Evolutionary conservation across 2,113 vertebrate genomes (phyloP).

Genomic region (Anguilla japonica): DNA sequence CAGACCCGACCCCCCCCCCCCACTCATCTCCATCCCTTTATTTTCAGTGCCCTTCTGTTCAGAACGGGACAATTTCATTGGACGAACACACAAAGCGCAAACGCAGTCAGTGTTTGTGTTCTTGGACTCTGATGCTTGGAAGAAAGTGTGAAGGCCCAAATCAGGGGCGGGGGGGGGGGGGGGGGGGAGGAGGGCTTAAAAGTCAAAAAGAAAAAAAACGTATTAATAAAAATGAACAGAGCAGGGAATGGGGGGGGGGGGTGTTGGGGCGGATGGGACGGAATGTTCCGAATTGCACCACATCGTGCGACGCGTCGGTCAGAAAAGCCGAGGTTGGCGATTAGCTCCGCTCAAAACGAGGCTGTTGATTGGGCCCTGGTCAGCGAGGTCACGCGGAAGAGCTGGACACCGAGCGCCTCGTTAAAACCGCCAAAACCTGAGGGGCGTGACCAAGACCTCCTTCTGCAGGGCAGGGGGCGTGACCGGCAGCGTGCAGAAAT

Average conservation of each 20-base stretch:
- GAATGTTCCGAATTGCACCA: slow-evolving; percentile 34
- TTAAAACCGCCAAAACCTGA: slow-evolving; percentile 45
- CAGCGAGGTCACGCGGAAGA: slow-evolving; percentile 56
- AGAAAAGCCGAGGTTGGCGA: slow-evolving; percentile 90
- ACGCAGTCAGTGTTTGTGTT: slow-evolving; percentile 34
- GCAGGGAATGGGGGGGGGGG: not conserved
- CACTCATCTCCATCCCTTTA: slow-evolving; percentile 36
- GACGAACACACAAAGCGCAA: slow-evolving; percentile 39
- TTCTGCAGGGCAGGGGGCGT: not conserved
- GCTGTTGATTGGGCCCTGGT: slow-evolving; percentile 51
- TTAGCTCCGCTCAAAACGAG: slow-evolving; percentile 83
- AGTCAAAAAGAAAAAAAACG: not conserved
- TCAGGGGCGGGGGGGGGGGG: no score
- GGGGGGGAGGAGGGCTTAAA: not conserved
- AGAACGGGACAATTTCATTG: slow-evolving; percentile 50
- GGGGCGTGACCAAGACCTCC: no score
- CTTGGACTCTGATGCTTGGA: slow-evolving; percentile 39
- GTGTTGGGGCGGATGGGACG: slow-evolving; percentile 27
- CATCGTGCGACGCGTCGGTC: slow-evolving; percentile 82
- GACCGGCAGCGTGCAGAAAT: slow-evolving; percentile 9
- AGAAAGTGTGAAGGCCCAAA: slow-evolving; percentile 35
- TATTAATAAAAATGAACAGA: not conserved
- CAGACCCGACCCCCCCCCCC: slow-evolving; percentile 61
- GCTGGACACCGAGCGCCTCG: slow-evolving; percentile 81
- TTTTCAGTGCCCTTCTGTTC: slow-evolving; percentile 23